Conservation (phyloP, 2,888 invertebrate genomes). For the Hymenopus coronatus region DNA sequence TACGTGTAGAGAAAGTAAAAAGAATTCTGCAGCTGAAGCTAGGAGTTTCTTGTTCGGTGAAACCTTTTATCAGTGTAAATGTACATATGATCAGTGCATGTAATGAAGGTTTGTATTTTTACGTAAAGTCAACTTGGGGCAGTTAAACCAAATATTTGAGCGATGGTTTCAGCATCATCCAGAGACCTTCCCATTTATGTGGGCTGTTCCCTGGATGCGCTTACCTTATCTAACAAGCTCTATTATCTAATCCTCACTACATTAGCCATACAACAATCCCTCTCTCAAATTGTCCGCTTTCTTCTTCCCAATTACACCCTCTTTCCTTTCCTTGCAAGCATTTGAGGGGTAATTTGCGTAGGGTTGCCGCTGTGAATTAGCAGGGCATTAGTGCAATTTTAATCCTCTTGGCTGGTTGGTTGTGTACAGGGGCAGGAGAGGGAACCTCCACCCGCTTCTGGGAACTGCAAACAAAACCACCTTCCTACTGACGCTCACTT, state of each 20-base stretch:
- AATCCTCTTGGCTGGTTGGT: conserved; percentile 32
- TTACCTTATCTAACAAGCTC: conserved; percentile 17
- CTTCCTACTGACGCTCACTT: background rate
- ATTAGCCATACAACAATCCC: conserved; percentile 22
- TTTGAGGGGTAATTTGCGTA: conserved; percentile 29
- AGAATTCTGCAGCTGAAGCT: background rate
- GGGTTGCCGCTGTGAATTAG: conserved; percentile 35
- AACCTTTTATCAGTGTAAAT: background rate
- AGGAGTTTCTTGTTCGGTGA: too few species aligned
- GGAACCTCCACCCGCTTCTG: background rate
- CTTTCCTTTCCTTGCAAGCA: background rate
- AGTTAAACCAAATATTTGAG: background rate
- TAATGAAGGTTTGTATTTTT: background rate
- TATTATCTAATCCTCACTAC: conserved; percentile 20
- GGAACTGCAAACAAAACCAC: conserved; percentile 18
- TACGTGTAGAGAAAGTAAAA: too few species aligned
- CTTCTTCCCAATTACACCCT: conserved; percentile 22
- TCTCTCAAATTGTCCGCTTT: conserved; percentile 16
- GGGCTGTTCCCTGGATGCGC: background rate
- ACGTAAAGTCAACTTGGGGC: background rate
- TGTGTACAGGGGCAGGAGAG: background rate
- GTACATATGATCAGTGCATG: background rate
- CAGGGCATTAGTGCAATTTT: conserved; percentile 36
- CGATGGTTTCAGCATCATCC: background rate
- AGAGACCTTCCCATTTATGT: background rate